Base-by-base conservation (phyloP, 2,113 vertebrate genomes). In the Embiotoca jacksoni region DNA sequence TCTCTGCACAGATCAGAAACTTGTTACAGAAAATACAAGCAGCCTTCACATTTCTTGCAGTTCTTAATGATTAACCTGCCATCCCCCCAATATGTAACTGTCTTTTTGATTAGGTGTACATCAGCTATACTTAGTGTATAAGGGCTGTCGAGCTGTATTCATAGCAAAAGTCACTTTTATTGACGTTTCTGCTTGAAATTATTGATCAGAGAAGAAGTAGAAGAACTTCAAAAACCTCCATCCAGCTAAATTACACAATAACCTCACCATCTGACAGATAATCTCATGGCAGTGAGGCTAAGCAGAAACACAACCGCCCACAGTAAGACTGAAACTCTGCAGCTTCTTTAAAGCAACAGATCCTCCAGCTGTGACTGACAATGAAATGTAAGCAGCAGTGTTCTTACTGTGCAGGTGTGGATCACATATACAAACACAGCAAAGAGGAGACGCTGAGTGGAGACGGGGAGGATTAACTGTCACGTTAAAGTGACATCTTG, bases 201-300 rank as follows among this genome's bases (percentile, higher is more conserved):
- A 3, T 39, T 63, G 15, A 41, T 33, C n/a, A 56, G 33, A 47
- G n/a, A 32, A 9, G 32, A 52, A 52, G 41, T 7, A 5, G 8
- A 59, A 41, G 16, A 72, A 53, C 31, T 59, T 16, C 15, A 39
- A 67, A 30, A 61, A n/a, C 44, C 30, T 54, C 36, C 7, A 32
- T 52, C 15, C 47, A 35, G 6, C 37, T 68, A 30, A 72, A 60
- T 79, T 66, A 63, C 75, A 82, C 62, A 82, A 78, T 68, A 56
- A 16, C 15, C 54, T 75, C 60, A 53, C 39, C 59, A 61, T 65
- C 54, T 74, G 59, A 80, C 78, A 73, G 37, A 54, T 58, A 37
- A 32, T 74, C 64, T 55, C 41, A 55, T 60, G 53, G 47, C 46
- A 13, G 56, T 14, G 30, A 62, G n/a, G n/a, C 55, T 44, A 37